Evolutionary conservation across 2,888 invertebrate genomes (phyloP), one percentile per base, ranked within the genome.

Genomic region (Drosophila kokeensis): DNA sequence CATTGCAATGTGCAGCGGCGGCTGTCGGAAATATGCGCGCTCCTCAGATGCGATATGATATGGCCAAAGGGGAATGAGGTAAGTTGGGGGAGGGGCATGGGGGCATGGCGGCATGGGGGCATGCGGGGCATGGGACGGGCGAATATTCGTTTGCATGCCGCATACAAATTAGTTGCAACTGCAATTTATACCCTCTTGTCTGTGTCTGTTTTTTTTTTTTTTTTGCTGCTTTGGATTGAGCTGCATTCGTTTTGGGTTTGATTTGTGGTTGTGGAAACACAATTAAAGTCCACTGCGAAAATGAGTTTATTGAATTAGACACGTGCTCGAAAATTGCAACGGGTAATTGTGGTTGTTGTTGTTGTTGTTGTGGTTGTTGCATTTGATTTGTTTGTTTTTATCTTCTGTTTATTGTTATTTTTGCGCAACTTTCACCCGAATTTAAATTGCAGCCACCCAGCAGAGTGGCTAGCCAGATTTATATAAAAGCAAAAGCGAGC

Each of bases 81-180:
- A 34, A n/a, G 50, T n/a, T 50, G 61, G 30, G 30, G 45, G 27
- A 50, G 59, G 10, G 38, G 45, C 11, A 29, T 4, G 29, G 53
- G 32, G 24, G 48, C 24, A 29, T 10, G 27, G 24, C n/a, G 36
- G 45, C 11, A 29, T 4, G 29, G 53, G 32, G 24, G 48, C 24
- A 29, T 10, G 27, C 30, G 30, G 30, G 24, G 45, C n/a, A 29
- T 10, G 27, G 42, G 48, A 40, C 32, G 59, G 30, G 53, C 29
- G 48, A 55, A 75, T 69, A 70, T 79, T 76, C 68, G 86, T 83
- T 87, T 88, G 87, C 90, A 87, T 87, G 90, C 79, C 62, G 75
- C 90, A 81, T 73, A 73, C 76, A 83, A 87, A 87, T 87, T 90
- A 90, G 90, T 82, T 81, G 79, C 83, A 83, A 86, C 86, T 88